phyloP scores from a whole-genome alignment of 2,888 invertebrate species.

The Andrena minutula region DNA sequence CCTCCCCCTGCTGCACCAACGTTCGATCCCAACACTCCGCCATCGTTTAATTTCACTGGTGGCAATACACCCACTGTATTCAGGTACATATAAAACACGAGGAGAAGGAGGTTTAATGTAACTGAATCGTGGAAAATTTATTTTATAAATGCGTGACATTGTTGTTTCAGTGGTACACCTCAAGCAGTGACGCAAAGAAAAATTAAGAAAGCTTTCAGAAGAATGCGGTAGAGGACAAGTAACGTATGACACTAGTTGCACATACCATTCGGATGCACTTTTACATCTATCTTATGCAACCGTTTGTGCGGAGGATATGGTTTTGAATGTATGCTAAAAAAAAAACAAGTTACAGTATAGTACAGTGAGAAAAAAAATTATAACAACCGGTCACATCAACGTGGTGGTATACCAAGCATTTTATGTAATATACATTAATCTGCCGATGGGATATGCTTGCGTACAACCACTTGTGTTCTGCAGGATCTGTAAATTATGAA shows the following conservation, averaged over 20 bases:
- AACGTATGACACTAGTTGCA: slow-evolving; percentile 50
- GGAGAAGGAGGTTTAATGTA: neutral
- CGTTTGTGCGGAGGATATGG: slow-evolving; percentile 53
- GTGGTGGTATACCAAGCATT: slow-evolving; percentile 77
- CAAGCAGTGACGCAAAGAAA: slow-evolving; percentile 79
- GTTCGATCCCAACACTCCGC: slow-evolving; percentile 85
- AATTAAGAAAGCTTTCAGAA: slow-evolving; percentile 85
- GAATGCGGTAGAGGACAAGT: slow-evolving; percentile 75
- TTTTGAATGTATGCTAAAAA: slow-evolving; percentile 61
- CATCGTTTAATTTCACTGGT: slow-evolving; percentile 86
- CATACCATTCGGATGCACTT: slow-evolving; percentile 59
- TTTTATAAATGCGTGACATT: neutral
- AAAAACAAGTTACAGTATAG: slow-evolving; percentile 63
- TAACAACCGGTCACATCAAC: slow-evolving; percentile 66
- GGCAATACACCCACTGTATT: slow-evolving; percentile 84
- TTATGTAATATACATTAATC: slow-evolving; percentile 77
- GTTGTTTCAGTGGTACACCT: slow-evolving; percentile 73
- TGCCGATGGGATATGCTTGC: slow-evolving; percentile 75
- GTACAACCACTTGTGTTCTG: slow-evolving; percentile 80
- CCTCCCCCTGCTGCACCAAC: slow-evolving; percentile 71
- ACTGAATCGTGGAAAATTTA: neutral
- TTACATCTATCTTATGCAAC: slow-evolving; percentile 57
- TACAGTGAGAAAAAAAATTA: slow-evolving; percentile 62
- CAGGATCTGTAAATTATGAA: slow-evolving; percentile 81
- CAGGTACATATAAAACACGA: slow-evolving; percentile 83